A percentile compares a stretch with the other conserved stretches of the same genome.
These are phyloP conservation scores for Ephestia elutella DNA, from an alignment of 1,140 invertebrate species.

Conservation along the genomic window DNA sequence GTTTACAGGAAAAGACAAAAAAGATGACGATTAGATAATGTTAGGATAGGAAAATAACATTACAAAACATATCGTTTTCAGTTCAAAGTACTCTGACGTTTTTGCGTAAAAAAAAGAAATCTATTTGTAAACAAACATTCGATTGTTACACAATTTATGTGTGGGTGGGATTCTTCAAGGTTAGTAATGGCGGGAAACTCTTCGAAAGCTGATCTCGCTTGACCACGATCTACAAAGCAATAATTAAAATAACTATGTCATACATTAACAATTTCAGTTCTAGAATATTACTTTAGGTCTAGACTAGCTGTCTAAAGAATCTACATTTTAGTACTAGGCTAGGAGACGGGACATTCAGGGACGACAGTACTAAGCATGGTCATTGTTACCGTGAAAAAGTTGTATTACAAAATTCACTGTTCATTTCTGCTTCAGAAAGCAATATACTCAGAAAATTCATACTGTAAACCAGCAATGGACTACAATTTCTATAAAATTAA, in stretches of 20 bases:
- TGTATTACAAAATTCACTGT: background rate
- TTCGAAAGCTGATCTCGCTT: conserved; percentile 21
- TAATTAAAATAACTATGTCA: conserved; percentile 12
- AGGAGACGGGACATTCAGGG: conserved; percentile 20
- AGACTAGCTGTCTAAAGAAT: conserved; percentile 39
- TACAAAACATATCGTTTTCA: background rate
- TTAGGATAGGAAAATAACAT: background rate
- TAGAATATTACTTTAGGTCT: conserved; percentile 30
- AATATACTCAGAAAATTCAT: background rate
- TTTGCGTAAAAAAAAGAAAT: conserved; percentile 39
- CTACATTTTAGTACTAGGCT: conserved; percentile 5
- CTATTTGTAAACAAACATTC: conserved; percentile 43
- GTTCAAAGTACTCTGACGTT: conserved; percentile 20
- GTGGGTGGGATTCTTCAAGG: conserved; percentile 56
- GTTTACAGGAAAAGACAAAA: background rate
- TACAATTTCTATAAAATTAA: background rate
- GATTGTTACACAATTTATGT: conserved; percentile 47
- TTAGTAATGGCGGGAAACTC: conserved; percentile 55
- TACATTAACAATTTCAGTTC: conserved; percentile 18
- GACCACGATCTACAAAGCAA: conserved; percentile 15
- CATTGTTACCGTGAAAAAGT: background rate
- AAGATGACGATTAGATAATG: conserved; percentile 4
- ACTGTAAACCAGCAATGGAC: background rate
- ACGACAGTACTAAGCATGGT: conserved; percentile 10
- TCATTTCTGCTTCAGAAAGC: background rate